Base-by-base conservation (phyloP, 2,113 vertebrate species). In the Entomyzon cyanotis region DNA sequence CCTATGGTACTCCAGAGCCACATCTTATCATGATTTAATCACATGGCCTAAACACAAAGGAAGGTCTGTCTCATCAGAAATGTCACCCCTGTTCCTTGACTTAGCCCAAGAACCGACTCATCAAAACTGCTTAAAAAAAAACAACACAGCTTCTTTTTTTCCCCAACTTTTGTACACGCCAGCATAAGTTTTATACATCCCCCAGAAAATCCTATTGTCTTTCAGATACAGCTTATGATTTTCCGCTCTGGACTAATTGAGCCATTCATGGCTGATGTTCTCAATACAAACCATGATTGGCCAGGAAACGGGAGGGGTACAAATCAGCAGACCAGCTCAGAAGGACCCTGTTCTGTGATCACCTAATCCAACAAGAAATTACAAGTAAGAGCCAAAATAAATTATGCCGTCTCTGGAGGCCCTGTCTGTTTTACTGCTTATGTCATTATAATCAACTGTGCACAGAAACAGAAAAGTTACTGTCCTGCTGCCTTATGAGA, bases 401-500 rank as follows among this genome's bases (percentile, higher is more conserved):
- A 91, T 95, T 90, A 96, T 31, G 2, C 15, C 9, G 75, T 71
- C 85, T 68, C 93, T 71, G 37, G 93, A 94, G 93, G 62, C 68
- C 75, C 70, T 37, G 64, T 80, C 79, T 96, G 90, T 92, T 97
- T 77, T 82, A 89, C 69, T 89, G 87, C 84, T 96, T 96, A 96
- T 83, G 84, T 93, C 95, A 91, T 96, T 93, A 93, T 70, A 92
- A 95, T 91, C 95, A 96, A 95, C 60, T 74, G 52, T 15, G 52
- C 64, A 84, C 63, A 93, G 77, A 92, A 83, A 95, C 89, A 95
- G 77, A 83, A 87, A 91, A 95, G 79, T 95, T 95, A 94, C 93
- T 93, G 85, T 93, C 91, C 71, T 77, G 62, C 62, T 91, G 78
- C 64, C 93, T 91, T 93, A 84, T 63, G 75, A 95, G 81, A 94